Percentiles rank a stretch among this genome's conserved stretches.
Conservation (phyloP, 2,888 invertebrate genomes). For the Melieria omissa region DNA sequence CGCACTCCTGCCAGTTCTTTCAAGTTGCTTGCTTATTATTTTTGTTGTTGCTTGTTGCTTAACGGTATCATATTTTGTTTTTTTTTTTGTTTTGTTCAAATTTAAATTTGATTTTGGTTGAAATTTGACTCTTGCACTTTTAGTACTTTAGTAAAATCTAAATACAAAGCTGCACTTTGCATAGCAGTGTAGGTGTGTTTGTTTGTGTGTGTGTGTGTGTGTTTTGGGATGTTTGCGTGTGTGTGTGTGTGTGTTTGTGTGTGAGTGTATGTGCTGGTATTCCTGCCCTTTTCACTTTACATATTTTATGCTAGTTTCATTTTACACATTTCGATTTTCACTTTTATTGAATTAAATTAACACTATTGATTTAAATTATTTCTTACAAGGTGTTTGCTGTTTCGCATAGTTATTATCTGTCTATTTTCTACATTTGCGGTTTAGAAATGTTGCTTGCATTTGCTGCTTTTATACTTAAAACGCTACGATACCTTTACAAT, state of each 20-base stretch:
- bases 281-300: too few relatives aligned
- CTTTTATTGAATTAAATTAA: constrained; percentile 17
- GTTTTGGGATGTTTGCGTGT: neutral
- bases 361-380: constrained; percentile 8
- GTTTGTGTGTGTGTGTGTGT: neutral
- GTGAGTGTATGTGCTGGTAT: neutral
- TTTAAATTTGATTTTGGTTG: neutral
- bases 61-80: neutral
- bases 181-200: constrained; percentile 6
- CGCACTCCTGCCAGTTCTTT: too few relatives aligned
- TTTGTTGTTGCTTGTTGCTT: neutral
- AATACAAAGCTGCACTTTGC: neutral
- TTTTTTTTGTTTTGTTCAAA: neutral
- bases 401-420: too few relatives aligned
- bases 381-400: too few relatives aligned
- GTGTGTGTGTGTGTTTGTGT: constrained; percentile 13
- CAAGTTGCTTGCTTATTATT: neutral
- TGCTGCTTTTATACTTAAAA: too few relatives aligned
- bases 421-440: too few relatives aligned
- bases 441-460: too few relatives aligned
- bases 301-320: too few relatives aligned
- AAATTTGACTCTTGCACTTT: neutral
- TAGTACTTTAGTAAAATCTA: too few relatives aligned
- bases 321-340: constrained; percentile 2
- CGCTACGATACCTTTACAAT: too few relatives aligned